Evolutionary conservation across 2,888 invertebrate species (phyloP).

Genomic region (Scaptomyza flava): DNA sequence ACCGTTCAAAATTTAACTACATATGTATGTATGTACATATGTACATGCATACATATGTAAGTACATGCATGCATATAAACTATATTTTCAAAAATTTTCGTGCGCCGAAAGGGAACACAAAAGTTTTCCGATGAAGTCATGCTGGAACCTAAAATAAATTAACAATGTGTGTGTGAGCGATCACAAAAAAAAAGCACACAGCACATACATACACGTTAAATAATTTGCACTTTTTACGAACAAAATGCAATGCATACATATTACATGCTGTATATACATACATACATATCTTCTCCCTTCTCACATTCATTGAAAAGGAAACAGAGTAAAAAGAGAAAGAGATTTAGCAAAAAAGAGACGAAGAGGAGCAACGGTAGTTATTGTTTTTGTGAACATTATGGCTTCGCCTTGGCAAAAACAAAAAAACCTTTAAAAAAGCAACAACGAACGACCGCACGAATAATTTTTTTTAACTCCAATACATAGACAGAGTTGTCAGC

Average conservation of each 20-base stretch:
- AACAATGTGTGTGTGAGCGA: slow-evolving; percentile 47
- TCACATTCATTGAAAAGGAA: slow-evolving; percentile 41
- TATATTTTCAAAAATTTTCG: slow-evolving; percentile 12
- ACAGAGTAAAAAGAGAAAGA: slow-evolving; percentile 32
- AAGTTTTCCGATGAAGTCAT: slow-evolving; percentile 72
- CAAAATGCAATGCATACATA: slow-evolving; percentile 71
- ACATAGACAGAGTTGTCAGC: slow-evolving; percentile 71
- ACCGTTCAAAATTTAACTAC: slow-evolving; percentile 63
- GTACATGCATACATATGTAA: slow-evolving; percentile 33
- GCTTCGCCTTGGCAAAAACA: slow-evolving; percentile 65
- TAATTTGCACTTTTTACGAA: slow-evolving; percentile 74
- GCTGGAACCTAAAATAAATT: slow-evolving; percentile 76
- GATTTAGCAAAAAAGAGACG: slow-evolving; percentile 22
- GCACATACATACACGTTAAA: slow-evolving; percentile 32
- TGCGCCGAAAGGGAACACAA: slow-evolving; percentile 31
- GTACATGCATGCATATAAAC: too few species aligned
- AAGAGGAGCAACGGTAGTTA: slow-evolving; percentile 64
- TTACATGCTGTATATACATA: slow-evolving; percentile 34
- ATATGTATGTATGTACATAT: neutral
- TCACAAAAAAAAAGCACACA: slow-evolving; percentile 46
- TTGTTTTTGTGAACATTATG: slow-evolving; percentile 72
- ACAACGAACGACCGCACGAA: slow-evolving; percentile 41
- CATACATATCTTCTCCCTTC: slow-evolving; percentile 14
- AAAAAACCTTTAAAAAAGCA: slow-evolving; percentile 7
- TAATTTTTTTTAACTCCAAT: slow-evolving; percentile 76